Evolutionary conservation across 1,140 invertebrate species (phyloP).

Genomic region (Papilio dardanus): DNA sequence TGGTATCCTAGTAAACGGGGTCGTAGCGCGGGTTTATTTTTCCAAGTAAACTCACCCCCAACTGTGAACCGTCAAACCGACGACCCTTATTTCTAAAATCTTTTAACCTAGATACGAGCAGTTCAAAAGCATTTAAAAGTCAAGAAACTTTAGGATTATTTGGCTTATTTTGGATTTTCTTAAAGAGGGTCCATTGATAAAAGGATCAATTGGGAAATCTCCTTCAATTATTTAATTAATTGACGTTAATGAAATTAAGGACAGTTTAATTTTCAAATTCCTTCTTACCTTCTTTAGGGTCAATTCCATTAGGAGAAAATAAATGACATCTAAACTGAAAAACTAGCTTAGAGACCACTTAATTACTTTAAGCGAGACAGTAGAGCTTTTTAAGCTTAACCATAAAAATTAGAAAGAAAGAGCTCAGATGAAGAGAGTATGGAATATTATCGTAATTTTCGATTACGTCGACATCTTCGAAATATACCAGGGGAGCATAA

Average conservation of each 20-base stretch:
- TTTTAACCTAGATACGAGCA: constrained; percentile 6
- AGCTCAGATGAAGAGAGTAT: not conserved
- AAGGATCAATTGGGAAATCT: not conserved
- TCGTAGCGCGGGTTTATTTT: constrained; percentile 64
- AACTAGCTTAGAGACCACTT: no score
- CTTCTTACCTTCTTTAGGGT: no score
- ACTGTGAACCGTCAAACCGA: constrained; percentile 10
- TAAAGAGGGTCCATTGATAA: not conserved
- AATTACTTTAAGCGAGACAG: no score
- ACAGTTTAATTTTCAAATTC: not conserved
- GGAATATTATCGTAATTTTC: not conserved
- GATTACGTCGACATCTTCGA: not conserved
- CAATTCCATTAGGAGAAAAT: no score
- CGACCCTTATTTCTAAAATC: not conserved
- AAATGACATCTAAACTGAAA: no score
- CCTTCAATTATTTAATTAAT: not conserved
- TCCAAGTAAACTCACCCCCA: constrained; percentile 44
- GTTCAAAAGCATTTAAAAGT: constrained; percentile 24
- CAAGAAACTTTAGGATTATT: not conserved
- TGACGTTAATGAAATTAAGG: not conserved
- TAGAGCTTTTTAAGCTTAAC: no score
- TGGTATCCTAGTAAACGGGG: constrained; percentile 54
- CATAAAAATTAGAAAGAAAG: not conserved
- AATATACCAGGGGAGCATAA: not conserved
- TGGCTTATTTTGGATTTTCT: not conserved